phyloP scores from a whole-genome alignment of 1,140 invertebrate species.

The Holcopasites calliopsidis region DNA sequence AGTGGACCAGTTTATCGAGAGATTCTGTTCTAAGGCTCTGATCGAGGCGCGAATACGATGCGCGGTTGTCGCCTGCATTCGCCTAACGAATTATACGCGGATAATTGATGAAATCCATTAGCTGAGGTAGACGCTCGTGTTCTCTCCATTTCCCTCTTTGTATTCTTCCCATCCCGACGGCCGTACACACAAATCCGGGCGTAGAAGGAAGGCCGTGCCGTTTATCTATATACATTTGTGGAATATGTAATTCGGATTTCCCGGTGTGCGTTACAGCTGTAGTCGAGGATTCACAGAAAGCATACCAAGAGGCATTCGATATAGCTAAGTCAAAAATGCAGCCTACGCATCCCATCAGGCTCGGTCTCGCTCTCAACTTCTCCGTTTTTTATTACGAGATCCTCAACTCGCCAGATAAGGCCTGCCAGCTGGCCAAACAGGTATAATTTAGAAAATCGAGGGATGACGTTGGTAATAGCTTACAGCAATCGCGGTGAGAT shows the following conservation, averaged over 20 bases:
- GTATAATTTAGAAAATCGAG: constrained; percentile 77
- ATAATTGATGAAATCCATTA: too few species aligned
- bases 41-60: too few species aligned
- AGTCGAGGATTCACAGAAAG: constrained; percentile 98
- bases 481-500: constrained; percentile 7
- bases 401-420: constrained; percentile 96
- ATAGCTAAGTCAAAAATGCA: constrained; percentile 99
- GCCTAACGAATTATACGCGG: background rate
- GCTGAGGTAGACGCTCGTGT: background rate
- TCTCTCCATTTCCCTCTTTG: background rate
- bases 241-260: constrained; percentile 54
- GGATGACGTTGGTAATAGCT: background rate
- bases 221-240: constrained; percentile 8
- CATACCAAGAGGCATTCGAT: constrained; percentile 99
- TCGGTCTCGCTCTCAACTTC: constrained; percentile 98
- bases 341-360: constrained; percentile 97
- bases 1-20: too few species aligned
- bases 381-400: constrained; percentile 99
- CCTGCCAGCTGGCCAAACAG: constrained; percentile 98
- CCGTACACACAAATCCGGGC: background rate
- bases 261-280: constrained; percentile 88
- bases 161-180: background rate
- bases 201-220: background rate
- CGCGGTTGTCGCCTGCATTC: too few species aligned
- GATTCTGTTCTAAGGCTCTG: too few species aligned